Percentiles rank a stretch among this genome's conserved stretches.
Evolutionary conservation across 2,888 invertebrate genomes (phyloP).

Genomic region (Pollenia griseotomentosa): DNA sequence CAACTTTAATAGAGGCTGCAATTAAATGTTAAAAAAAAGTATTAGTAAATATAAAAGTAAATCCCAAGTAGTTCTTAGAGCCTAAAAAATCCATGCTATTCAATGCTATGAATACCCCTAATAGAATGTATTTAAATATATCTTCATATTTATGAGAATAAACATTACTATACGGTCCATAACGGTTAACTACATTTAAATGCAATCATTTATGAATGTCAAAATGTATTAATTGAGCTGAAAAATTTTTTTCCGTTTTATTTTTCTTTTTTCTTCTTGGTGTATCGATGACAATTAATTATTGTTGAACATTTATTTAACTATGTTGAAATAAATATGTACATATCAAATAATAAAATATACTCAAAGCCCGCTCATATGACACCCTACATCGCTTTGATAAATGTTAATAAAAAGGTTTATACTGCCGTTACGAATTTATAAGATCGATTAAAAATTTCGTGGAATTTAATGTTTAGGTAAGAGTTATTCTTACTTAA

Average conservation of each 20-base stretch:
- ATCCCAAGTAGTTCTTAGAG: too few relatives aligned
- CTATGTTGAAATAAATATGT: constrained; percentile 30
- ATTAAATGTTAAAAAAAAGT: too few relatives aligned
- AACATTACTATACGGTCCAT: constrained; percentile 21
- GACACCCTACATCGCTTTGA: too few relatives aligned
- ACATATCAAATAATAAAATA: constrained; percentile 7
- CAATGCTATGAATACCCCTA: neutral
- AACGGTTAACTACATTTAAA: constrained; percentile 61
- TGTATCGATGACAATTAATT: constrained; percentile 67
- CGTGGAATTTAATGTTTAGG: too few relatives aligned
- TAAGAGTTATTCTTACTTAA: too few relatives aligned
- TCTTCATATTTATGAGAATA: neutral
- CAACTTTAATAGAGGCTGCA: too few relatives aligned
- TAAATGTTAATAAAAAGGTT: too few relatives aligned
- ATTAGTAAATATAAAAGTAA: too few relatives aligned
- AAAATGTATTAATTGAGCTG: constrained; percentile 72
- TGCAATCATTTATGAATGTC: constrained; percentile 72
- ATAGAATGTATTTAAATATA: neutral
- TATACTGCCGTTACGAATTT: too few relatives aligned
- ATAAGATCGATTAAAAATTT: too few relatives aligned
- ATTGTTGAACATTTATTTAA: constrained; percentile 57
- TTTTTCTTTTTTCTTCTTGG: constrained; percentile 21
- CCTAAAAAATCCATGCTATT: too few relatives aligned
- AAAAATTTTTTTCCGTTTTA: constrained; percentile 40
- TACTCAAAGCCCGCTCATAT: too few relatives aligned